Evolutionary conservation across 1,140 invertebrate species (phyloP).

Genomic region (Tetramorium parvispinum): DNA sequence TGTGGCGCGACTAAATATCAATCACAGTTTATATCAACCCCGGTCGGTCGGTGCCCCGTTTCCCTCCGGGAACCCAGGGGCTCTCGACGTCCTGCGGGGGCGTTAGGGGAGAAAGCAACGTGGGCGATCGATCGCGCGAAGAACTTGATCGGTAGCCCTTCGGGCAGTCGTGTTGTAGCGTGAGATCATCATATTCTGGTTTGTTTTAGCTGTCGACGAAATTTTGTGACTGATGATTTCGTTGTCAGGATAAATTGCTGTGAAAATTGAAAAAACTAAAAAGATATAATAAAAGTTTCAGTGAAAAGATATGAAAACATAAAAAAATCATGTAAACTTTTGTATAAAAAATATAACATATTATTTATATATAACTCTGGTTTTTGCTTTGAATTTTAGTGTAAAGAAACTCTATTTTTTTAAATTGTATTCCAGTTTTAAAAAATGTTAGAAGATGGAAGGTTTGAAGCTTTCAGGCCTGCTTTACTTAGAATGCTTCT

Average conservation of each 20-base stretch:
- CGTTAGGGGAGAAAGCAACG: not conserved
- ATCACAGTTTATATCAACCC: slow-evolving; percentile 80
- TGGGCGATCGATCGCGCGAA: slow-evolving; percentile 47
- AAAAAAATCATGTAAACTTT: not conserved
- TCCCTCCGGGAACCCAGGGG: slow-evolving; percentile 38
- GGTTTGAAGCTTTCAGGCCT: slow-evolving; percentile 29
- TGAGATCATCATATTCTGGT: not conserved
- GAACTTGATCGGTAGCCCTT: slow-evolving; percentile 50
- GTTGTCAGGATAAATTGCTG: not conserved
- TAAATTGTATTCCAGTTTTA: slow-evolving; percentile 10
- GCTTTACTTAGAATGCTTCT: slow-evolving; percentile 36
- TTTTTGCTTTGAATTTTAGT: slow-evolving; percentile 7
- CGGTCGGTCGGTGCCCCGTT: slow-evolving; percentile 17
- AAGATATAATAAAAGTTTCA: not conserved
- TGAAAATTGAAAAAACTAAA: not conserved
- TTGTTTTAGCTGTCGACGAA: not conserved
- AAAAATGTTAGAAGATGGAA: slow-evolving; percentile 10
- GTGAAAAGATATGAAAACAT: not conserved
- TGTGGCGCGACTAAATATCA: slow-evolving; percentile 84
- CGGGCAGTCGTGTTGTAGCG: not conserved
- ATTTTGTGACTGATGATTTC: not conserved
- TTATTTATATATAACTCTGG: slow-evolving; percentile 2
- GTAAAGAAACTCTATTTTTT: not conserved
- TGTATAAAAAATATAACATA: not conserved
- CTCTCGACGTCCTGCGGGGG: not conserved